A percentile compares a stretch with the other conserved stretches of the same genome.
These are phyloP conservation scores for Aurelia aurita DNA, from an alignment of 30 jellyfish, hydroid and myxozoan genomes.

Conservation along the genomic window DNA sequence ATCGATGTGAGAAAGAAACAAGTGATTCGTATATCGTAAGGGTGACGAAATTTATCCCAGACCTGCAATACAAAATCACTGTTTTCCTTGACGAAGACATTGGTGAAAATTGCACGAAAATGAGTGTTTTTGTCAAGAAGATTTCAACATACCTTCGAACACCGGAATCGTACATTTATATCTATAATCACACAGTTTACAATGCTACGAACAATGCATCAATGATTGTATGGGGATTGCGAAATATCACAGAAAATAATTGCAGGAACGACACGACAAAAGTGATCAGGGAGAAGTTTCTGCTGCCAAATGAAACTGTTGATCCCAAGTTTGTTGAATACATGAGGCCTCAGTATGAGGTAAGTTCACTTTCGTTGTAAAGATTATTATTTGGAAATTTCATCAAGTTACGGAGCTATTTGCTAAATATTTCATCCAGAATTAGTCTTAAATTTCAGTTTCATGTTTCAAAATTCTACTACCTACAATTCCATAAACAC, in stretches of 20 bases:
- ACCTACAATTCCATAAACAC: too few relatives aligned
- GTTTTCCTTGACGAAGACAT: conserved; percentile 26
- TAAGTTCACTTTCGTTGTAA: not conserved
- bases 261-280: conserved; percentile 68
- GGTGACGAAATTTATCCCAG: conserved; percentile 18
- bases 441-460: too few relatives aligned
- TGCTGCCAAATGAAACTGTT: conserved; percentile 20
- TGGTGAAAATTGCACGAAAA: conserved; percentile 73
- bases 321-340: conserved; percentile 52
- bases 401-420: too few relatives aligned
- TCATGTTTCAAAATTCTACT: too few relatives aligned
- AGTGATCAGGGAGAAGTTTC: conserved; percentile 32
- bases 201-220: conserved; percentile 50
- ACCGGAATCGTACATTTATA: conserved; percentile 11
- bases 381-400: too few relatives aligned
- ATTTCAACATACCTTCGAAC: conserved; percentile 57
- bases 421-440: too few relatives aligned
- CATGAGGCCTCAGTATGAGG: conserved; percentile 84
- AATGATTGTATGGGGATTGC: conserved; percentile 77
- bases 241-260: conserved; percentile 54
- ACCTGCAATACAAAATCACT: conserved; percentile 26
- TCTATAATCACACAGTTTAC: conserved; percentile 30
- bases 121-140: conserved; percentile 34
- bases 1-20: conserved; percentile 67
- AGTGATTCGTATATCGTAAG: conserved; percentile 53